Conservation (phyloP, 2,113 vertebrate genomes). For the Mesitornis unicolor region DNA sequence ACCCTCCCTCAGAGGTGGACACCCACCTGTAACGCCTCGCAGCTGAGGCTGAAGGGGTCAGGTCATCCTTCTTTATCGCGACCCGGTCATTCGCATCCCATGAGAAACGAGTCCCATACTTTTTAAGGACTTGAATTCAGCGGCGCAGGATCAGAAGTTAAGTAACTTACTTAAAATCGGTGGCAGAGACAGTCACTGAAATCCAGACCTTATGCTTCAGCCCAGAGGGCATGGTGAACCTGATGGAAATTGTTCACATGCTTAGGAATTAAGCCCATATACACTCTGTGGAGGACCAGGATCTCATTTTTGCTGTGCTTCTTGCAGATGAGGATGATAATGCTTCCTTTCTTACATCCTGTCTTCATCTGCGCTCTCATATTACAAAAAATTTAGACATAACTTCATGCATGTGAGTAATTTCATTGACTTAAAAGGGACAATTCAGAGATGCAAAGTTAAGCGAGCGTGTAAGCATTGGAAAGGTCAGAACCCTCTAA, state of each 20-base stretch:
- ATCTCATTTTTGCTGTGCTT: not conserved
- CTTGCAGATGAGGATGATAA: not conserved
- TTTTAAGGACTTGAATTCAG: not conserved
- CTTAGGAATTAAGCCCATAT: not conserved
- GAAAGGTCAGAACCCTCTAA: not conserved
- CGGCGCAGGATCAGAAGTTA: not conserved
- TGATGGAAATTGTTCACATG: not conserved
- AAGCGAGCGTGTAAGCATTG: not conserved
- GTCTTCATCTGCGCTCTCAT: not conserved
- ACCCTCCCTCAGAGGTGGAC: not conserved
- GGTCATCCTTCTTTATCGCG: not conserved
- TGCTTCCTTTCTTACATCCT: constrained; percentile 5
- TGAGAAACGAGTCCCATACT: not conserved
- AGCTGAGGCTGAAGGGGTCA: not conserved
- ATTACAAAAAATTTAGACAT: not conserved
- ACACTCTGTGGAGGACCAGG: not conserved
- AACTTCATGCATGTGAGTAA: not conserved
- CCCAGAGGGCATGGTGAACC: not conserved
- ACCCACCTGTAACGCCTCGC: not conserved
- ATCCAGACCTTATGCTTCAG: not conserved
- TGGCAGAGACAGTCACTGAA: not conserved
- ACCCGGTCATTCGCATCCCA: fast-evolving
- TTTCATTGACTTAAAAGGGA: not conserved
- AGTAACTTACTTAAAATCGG: not conserved
- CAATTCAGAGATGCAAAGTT: not conserved